Percentiles rank a stretch among this genome's conserved stretches.
These are phyloP conservation scores for Distichodus sexfasciatus DNA, from an alignment of 2,797 vertebrate genomes.

Conservation along the genomic window DNA sequence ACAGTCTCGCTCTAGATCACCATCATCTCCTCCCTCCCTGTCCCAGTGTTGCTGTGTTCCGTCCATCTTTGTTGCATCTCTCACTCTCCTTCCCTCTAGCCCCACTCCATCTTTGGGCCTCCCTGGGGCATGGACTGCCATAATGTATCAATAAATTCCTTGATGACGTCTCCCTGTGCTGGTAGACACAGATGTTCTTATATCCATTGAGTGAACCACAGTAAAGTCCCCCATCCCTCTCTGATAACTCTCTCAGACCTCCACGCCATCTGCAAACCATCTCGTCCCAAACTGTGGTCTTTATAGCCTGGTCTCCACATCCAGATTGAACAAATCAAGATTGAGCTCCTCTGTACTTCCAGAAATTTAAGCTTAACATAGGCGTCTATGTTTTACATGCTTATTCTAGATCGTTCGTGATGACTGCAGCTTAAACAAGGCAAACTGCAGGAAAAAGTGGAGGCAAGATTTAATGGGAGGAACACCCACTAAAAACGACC, in stretches of 20 bases:
- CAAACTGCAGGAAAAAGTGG: not conserved
- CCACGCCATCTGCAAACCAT: constrained; percentile 55
- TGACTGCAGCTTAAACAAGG: not conserved
- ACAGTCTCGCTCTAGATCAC: constrained; percentile 1
- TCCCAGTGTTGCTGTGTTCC: not conserved
- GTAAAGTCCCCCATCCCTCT: constrained; percentile 32
- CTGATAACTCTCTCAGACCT: constrained; percentile 40
- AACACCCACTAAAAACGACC: not conserved
- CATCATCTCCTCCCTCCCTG: constrained; percentile 4
- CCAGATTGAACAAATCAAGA: constrained; percentile 36
- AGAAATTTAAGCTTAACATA: not conserved
- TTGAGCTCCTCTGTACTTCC: not conserved
- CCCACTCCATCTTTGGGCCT: constrained; percentile 27
- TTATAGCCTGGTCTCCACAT: constrained; percentile 9
- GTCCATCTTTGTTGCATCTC: not conserved
- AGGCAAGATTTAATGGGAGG: constrained; percentile 1
- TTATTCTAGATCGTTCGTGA: constrained; percentile 12
- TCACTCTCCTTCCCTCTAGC: constrained; percentile 28
- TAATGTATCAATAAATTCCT: constrained; percentile 42
- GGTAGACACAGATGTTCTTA: constrained; percentile 44
- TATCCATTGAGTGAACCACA: constrained; percentile 40
- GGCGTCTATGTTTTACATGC: not conserved
- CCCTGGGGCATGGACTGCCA: constrained; percentile 41
- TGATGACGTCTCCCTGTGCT: constrained; percentile 34
- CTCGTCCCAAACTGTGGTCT: constrained; percentile 33